phyloP scores from a whole-genome alignment of 2,888 invertebrate genomes.

The Eilema depressum region DNA sequence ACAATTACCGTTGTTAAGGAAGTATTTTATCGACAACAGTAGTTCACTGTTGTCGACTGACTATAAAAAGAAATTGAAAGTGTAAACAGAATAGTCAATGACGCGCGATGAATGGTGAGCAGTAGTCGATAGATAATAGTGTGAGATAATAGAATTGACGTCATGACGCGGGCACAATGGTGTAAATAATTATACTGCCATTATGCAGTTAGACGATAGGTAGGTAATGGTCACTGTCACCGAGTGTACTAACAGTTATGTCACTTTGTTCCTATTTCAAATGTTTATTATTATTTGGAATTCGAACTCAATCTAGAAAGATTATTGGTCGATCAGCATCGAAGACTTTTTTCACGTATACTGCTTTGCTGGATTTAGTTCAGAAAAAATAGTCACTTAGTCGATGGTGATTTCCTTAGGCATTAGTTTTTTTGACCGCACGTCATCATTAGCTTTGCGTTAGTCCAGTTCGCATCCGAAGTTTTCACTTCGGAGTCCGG shows the following conservation, averaged over 20 bases:
- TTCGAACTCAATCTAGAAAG: background rate
- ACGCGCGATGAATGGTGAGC: constrained; percentile 26
- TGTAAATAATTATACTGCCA: constrained; percentile 51
- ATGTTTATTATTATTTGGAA: background rate
- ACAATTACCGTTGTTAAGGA: background rate
- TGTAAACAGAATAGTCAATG: constrained; percentile 27
- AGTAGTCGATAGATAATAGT: constrained; percentile 38
- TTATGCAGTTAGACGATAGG: constrained; percentile 43
- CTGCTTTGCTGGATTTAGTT: too few species aligned
- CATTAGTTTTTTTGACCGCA: too few species aligned
- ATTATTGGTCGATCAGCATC: too few species aligned
- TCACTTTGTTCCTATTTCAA: background rate
- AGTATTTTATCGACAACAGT: background rate
- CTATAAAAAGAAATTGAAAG: constrained; percentile 38
- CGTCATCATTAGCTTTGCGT: too few species aligned
- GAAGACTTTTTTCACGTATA: too few species aligned
- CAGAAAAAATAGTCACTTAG: too few species aligned
- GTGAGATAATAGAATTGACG: constrained; percentile 46
- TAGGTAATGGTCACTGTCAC: constrained; percentile 29
- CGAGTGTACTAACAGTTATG: background rate
- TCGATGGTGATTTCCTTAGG: too few species aligned
- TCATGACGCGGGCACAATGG: constrained; percentile 41
- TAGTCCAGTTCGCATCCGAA: too few species aligned
- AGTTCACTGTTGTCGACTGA: too few species aligned
- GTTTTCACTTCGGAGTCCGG: too few species aligned